A percentile compares a stretch with the other conserved stretches of the same genome.
Conservation (phyloP, 2,888 invertebrate species). For the Pyralis farinalis region DNA sequence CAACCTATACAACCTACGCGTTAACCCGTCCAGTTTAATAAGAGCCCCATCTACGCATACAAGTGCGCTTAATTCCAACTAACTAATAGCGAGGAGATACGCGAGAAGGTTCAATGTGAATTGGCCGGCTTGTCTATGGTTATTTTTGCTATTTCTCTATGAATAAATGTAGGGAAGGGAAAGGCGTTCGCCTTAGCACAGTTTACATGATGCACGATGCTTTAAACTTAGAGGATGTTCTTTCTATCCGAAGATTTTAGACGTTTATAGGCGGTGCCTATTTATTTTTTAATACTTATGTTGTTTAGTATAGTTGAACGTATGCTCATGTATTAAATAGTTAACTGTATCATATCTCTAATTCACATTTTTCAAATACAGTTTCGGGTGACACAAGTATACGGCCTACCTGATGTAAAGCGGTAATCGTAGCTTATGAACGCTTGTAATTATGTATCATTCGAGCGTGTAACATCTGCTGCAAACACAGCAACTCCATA, state of each 20-base stretch:
- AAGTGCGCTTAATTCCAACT: conserved; percentile 15
- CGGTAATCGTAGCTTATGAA: no score
- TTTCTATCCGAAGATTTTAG: conserved; percentile 36
- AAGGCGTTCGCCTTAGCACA: conserved; percentile 80
- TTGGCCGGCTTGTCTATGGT: conserved; percentile 60
- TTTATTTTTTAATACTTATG: no score
- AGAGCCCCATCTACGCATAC: conserved; percentile 37
- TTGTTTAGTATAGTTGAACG: no score
- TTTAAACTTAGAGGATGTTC: conserved; percentile 47
- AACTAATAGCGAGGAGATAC: conserved; percentile 18
- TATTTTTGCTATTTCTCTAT: conserved; percentile 81
- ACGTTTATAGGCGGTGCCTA: conserved; percentile 26
- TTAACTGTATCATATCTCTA: no score
- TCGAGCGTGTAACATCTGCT: no score
- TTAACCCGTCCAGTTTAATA: conserved; percentile 34
- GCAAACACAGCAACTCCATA: no score
- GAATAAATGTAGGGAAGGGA: conserved; percentile 76
- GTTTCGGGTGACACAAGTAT: no score
- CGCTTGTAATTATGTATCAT: no score
- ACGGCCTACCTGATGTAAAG: no score
- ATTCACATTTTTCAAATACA: no score
- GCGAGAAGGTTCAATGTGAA: conserved; percentile 31
- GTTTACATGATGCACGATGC: conserved; percentile 52
- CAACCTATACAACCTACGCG: conserved; percentile 76
- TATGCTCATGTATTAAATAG: no score